Evolutionary conservation across 2,113 vertebrate species (phyloP), one percentile per base, ranked within the genome.

Genomic region (Pelvicachromis taeniatus): DNA sequence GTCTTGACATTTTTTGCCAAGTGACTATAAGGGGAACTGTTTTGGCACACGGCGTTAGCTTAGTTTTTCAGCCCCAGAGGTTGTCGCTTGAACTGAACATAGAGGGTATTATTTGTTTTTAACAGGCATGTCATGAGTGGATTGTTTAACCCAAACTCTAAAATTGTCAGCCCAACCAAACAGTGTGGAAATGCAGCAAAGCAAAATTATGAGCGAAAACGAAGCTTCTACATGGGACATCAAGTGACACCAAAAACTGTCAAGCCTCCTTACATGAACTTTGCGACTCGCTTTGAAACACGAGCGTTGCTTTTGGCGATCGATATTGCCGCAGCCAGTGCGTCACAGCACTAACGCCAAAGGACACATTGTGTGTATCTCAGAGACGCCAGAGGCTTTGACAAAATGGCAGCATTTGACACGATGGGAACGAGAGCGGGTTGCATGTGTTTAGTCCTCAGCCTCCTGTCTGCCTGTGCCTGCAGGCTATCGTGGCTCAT

Each of bases 391-490:
- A 75, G 45, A 75, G 10, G 70, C 26, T 52, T 52, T 75, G 70
- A 75, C 70, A 52, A 75, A 75, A 52, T 52, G 70, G 45, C 70
- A 75, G 70, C 48, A 75, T 75, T 75, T 75, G 70, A 75, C 70
- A 33, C 70, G 7, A 75, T 75, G 70, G 70, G 70, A 75, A 75
- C 33, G 70, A 52, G 45, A 75, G 45, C 45, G 4, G 10, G 45
- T 33, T 75, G 70, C 70, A 52, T 83, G 78, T 80, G 55, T 68
- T 78, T 83, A 70, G 80, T 84, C 81, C 40, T 92, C 82, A 56
- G 86, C 68, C 42, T 73, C 10, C 40, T 77, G 31, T 70, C 50
- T 45, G 42, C 56, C 35, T 68, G 63, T 78, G 87, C 85, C 90
- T 77, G 29, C 75, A 31, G 89, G 85, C 65, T 23, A n/a, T 61